Percentiles rank a stretch among this genome's conserved stretches.
These are phyloP conservation scores for Gorilla gorilla DNA, from an alignment of 2,113 vertebrate species.

Conservation along the genomic window DNA sequence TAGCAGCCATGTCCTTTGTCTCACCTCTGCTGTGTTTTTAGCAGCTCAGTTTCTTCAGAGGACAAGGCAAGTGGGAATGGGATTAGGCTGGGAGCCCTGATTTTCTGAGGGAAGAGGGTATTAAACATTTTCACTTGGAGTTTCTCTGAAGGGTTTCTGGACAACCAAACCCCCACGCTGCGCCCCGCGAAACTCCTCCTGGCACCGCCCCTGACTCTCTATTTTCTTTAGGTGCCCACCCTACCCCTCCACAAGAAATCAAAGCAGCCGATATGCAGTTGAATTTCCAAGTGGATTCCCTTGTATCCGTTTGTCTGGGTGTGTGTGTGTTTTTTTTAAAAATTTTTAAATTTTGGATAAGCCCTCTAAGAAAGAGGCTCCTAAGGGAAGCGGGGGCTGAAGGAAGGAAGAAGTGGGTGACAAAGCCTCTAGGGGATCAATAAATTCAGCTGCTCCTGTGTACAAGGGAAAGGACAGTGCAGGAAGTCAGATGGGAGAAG, in stretches of 20 bases:
- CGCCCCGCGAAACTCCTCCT: not conserved
- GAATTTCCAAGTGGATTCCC: not conserved
- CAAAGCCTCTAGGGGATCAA: not conserved
- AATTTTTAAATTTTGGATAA: not conserved
- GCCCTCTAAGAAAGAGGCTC: not conserved
- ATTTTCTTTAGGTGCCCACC: not conserved
- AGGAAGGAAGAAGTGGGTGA: not conserved
- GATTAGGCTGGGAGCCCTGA: not conserved
- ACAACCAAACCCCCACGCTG: not conserved
- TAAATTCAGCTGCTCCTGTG: not conserved
- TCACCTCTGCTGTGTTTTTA: slow-evolving; percentile 47
- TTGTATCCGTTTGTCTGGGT: not conserved
- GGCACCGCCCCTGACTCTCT: too few species aligned
- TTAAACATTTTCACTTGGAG: not conserved
- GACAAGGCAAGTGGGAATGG: slow-evolving; percentile 40
- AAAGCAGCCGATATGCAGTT: not conserved
- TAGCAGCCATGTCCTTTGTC: slow-evolving; percentile 45
- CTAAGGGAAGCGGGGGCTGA: not conserved
- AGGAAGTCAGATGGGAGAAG: not conserved
- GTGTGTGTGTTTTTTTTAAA: too few species aligned
- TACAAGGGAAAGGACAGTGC: not conserved
- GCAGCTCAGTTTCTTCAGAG: slow-evolving; percentile 14
- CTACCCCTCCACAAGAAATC: not conserved
- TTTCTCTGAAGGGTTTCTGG: not conserved
- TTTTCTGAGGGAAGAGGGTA: not conserved